Percentiles rank a stretch among this genome's conserved stretches.
Evolutionary conservation across 1,140 invertebrate genomes (phyloP).

Genomic region (Megathymus violae): DNA sequence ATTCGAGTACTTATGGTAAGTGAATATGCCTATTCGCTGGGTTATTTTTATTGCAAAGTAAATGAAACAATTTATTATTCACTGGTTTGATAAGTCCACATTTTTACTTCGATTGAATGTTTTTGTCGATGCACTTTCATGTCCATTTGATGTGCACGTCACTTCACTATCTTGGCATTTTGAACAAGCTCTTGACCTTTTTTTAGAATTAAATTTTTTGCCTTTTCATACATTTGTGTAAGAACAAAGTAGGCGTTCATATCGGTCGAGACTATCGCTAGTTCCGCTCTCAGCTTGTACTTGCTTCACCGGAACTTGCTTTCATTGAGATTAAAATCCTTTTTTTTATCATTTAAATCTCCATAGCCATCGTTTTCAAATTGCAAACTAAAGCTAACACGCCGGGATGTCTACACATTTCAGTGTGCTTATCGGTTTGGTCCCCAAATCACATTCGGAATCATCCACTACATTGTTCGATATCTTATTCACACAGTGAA

Average conservation of each 20-base stretch:
- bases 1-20: constrained; percentile 64
- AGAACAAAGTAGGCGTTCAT: constrained; percentile 8
- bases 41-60: constrained; percentile 47
- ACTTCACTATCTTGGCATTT: constrained; percentile 1
- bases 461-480: constrained; percentile 66
- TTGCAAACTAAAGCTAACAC: constrained; percentile 47
- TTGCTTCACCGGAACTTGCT: constrained; percentile 18
- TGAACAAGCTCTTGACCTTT: background rate
- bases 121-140: constrained; percentile 18
- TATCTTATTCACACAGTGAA: constrained; percentile 73
- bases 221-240: background rate
- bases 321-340: constrained; percentile 20
- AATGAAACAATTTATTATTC: constrained; percentile 17
- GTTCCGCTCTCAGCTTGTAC: constrained; percentile 2
- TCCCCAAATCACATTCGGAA: constrained; percentile 60
- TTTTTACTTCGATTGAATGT: constrained; percentile 10
- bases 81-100: constrained; percentile 23
- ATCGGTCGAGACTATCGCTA: constrained; percentile 10
- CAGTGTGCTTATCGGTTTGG: constrained; percentile 64
- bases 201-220: background rate
- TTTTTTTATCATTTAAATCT: constrained; percentile 3
- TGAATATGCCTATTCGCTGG: constrained; percentile 73
- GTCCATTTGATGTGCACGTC: constrained; percentile 14
- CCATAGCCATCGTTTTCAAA: constrained; percentile 15
- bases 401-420: constrained; percentile 73